Base-by-base conservation (phyloP, 2,888 invertebrate genomes). In the Nomada ruficornis region DNA sequence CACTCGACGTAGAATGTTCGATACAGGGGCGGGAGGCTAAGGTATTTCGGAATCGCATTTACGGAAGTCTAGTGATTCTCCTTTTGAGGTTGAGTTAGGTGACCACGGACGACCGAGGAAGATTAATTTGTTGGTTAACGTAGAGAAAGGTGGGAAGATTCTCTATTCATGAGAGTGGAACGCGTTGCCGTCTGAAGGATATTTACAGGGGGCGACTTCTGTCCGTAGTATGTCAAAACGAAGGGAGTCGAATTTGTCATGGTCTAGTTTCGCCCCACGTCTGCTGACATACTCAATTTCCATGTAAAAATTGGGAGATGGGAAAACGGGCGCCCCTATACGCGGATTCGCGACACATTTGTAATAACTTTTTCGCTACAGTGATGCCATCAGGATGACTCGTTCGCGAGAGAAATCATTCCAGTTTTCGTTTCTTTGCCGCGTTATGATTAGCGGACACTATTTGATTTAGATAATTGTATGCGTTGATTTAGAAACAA, bases 261-360 rank as follows among this genome's bases (percentile, higher is more conserved):
- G 74, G 64, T 73, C 72, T 75, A 67, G 72, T 62, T 68, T 69
- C 62, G 26, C 72, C 80, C 81, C 72, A 73, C 78, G 65, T 75
- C 73, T 55, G 64, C 42, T 69, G 75, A 76, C 77, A 68, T 59
- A 75, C 63, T 71, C 80, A 86, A 88, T 87, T 88, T 88, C 87
- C 84, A 88, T 87, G 84, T 84, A 88, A 80, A 87, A 86, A 86
- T 88, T 87, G 86, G 72, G 75, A 65, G 79, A 65, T 20, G 54
- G 68, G 62, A 59, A 47, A 67, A 23, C 67, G 59, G 36, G 59
- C 54, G 71, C 64, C 78, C 74, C 71, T 65, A 68, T 23, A 50
- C 29, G n/a, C 47, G 70, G 77, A 54, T 70, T 79, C 63, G 59
- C 74, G 68, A 80, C 80, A 84, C 80, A 72, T 84, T 84, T 77